A percentile compares a stretch with the other conserved stretches of the same genome.
These are phyloP conservation scores for Drosophila quadrilineata DNA, from an alignment of 1,140 invertebrate genomes.

Conservation along the genomic window DNA sequence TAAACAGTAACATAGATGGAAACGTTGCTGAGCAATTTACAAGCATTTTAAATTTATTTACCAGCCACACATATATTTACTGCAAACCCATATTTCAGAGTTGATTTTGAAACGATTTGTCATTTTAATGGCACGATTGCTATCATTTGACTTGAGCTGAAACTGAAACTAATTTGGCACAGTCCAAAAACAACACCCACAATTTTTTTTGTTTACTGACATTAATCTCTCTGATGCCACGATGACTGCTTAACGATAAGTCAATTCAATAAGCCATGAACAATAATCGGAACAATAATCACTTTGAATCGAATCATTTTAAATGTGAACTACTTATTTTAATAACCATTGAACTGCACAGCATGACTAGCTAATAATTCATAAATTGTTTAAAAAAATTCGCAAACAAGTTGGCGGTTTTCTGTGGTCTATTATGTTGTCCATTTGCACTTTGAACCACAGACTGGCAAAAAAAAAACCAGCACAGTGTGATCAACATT, in stretches of 20 bases:
- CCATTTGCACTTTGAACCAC: conserved; percentile 2
- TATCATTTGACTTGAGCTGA: conserved; percentile 25
- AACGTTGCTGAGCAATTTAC: conserved; percentile 3
- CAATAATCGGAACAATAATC: neutral
- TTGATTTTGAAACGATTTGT: conserved; percentile 55
- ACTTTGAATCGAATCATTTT: conserved; percentile 10
- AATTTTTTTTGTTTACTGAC: neutral
- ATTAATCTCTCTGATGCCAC: neutral
- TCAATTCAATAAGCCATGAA: too few species aligned
- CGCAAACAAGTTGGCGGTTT: conserved; percentile 2
- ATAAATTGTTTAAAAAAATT: conserved; percentile 1
- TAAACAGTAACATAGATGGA: conserved; percentile 3
- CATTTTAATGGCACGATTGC: conserved; percentile 51
- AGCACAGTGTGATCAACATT: neutral
- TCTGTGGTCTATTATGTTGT: neutral
- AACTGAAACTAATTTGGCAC: conserved; percentile 61
- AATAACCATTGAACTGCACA: conserved; percentile 18
- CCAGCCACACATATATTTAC: neutral
- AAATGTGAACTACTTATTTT: conserved; percentile 1
- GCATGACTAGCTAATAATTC: conserved; percentile 11
- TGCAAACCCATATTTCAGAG: neutral
- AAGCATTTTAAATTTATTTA: conserved; percentile 19
- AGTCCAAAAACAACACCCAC: conserved; percentile 56
- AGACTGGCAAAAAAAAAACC: too few species aligned
- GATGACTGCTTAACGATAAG: conserved; percentile 20